phyloP scores from a whole-genome alignment of 30 jellyfish, hydroid and myxozoan genomes.

The Rhopilema esculentum region DNA sequence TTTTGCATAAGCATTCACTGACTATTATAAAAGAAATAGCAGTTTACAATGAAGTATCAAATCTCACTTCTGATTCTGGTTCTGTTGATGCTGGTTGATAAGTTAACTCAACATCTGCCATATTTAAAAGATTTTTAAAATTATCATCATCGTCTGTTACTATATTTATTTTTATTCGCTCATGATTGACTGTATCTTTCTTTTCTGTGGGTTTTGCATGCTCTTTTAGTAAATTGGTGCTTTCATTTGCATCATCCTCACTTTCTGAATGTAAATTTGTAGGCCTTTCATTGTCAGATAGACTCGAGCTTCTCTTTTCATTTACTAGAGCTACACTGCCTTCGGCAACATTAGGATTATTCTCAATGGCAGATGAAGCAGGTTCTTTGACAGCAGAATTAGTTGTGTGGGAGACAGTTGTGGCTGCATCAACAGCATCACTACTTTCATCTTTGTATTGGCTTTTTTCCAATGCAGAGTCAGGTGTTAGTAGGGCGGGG shows the following conservation, averaged over 20 bases:
- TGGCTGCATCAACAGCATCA: conserved; percentile 24
- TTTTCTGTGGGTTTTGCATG: neutral
- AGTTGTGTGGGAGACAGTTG: neutral
- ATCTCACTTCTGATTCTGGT: neutral
- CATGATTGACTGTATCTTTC: neutral
- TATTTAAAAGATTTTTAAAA: neutral
- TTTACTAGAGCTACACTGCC: neutral
- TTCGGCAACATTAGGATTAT: neutral
- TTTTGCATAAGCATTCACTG: neutral
- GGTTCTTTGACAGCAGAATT: neutral
- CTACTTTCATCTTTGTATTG: neutral
- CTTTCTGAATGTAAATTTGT: conserved; percentile 9
- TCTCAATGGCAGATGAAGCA: neutral
- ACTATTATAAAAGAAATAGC: neutral
- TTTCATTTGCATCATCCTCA: conserved; percentile 56
- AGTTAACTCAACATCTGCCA: neutral
- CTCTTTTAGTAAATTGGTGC: conserved; percentile 7
- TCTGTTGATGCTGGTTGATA: neutral
- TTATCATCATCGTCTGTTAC: neutral
- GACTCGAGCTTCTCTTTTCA: neutral
- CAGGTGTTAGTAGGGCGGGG: neutral
- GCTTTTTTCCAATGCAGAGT: neutral
- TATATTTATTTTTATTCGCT: neutral
- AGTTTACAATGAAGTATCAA: conserved; percentile 17
- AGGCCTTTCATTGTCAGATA: neutral